Evolutionary conservation across 2,797 vertebrate genomes (phyloP).

Genomic region (Eleutherodactylus coqui): DNA sequence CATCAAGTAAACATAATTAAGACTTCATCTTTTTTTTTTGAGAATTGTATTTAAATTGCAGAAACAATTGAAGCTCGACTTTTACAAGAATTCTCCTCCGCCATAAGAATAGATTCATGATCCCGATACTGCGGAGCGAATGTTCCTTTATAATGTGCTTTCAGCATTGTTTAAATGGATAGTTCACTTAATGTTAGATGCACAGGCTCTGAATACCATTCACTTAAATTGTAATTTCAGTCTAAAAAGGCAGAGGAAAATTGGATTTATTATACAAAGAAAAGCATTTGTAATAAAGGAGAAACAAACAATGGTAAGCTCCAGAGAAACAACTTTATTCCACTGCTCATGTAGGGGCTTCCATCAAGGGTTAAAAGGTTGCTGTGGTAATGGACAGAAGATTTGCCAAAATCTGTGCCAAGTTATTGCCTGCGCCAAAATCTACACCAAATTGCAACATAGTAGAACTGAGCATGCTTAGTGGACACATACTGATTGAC

Average conservation of each 20-base stretch:
- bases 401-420: too few relatives aligned
- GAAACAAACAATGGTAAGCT: conserved; percentile 46
- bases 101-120: conserved; percentile 50
- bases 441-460: too few relatives aligned
- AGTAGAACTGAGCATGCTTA: too few relatives aligned
- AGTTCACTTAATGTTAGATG: conserved; percentile 57
- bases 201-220: conserved; percentile 65
- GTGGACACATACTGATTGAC: too few relatives aligned
- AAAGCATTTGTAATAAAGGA: conserved; percentile 51
- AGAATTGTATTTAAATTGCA: conserved; percentile 34
- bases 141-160: conserved; percentile 41
- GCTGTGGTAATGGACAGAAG: too few relatives aligned
- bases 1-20: conserved; percentile 46
- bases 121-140: conserved; percentile 31
- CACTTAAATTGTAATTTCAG: conserved; percentile 62
- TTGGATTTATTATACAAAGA: conserved; percentile 59
- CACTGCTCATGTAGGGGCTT: too few relatives aligned
- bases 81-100: conserved; percentile 18
- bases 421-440: too few relatives aligned
- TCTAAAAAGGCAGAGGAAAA: conserved; percentile 64
- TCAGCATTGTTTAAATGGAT: conserved; percentile 65
- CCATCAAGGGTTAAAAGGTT: too few relatives aligned
- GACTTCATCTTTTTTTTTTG: conserved; percentile 15
- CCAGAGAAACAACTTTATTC: conserved; percentile 57
- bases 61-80: conserved; percentile 21